phyloP scores from a whole-genome alignment of 64 coral and sea anemone genomes.

The Pachyseris speciosa region DNA sequence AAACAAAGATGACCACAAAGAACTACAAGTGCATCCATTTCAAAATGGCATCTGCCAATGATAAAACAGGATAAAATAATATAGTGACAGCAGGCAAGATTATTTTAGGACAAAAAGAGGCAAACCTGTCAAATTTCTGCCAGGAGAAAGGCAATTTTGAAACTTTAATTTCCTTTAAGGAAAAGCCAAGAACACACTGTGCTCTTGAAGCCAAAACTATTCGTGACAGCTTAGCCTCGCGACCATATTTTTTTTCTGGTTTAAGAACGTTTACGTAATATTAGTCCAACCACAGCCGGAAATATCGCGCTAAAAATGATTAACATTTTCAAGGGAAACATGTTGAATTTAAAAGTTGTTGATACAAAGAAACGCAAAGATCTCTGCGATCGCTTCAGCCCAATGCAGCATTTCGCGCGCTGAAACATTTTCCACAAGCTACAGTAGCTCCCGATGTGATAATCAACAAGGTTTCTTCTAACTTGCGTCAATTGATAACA shows the following conservation, averaged over 20 bases:
- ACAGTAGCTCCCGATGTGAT: background rate
- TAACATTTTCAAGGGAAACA: slow-evolving; percentile 23
- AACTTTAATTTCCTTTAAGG: slow-evolving; percentile 12
- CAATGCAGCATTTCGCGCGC: background rate
- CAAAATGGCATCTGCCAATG: background rate
- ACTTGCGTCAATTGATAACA: no score
- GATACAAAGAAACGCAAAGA: background rate
- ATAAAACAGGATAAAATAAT: background rate
- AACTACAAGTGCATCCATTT: background rate
- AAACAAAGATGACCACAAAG: slow-evolving; percentile 5
- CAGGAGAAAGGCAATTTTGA: background rate
- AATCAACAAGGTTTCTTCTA: background rate
- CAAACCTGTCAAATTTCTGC: slow-evolving; percentile 32
- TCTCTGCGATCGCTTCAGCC: background rate
- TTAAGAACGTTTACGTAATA: no score
- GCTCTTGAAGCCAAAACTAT: background rate
- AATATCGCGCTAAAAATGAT: slow-evolving; percentile 29
- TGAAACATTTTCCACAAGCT: no score
- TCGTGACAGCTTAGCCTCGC: no score
- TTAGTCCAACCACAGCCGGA: slow-evolving; percentile 21
- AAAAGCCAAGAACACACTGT: background rate
- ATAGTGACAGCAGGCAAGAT: slow-evolving; percentile 15
- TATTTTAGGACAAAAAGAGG: slow-evolving; percentile 26
- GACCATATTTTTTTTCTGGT: no score
- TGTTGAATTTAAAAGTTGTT: background rate